These are phyloP conservation scores for Paramisgurnus dabryanus DNA, from an alignment of 2,113 vertebrate genomes.

Conservation along the genomic window DNA sequence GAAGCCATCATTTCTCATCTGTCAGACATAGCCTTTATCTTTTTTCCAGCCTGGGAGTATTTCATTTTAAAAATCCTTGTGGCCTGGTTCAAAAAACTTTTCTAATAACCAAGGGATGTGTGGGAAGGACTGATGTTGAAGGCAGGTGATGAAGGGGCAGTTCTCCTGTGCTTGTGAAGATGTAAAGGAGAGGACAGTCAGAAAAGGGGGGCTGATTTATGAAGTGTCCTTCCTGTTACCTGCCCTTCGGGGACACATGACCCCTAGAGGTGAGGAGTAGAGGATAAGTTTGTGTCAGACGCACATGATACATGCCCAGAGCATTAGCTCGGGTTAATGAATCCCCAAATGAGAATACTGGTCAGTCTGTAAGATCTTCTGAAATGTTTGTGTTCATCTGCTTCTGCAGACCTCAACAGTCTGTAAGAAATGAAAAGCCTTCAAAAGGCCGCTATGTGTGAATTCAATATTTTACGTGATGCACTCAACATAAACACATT, in stretches of 20 bases:
- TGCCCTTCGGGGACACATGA: not conserved
- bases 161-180: slow-evolving; percentile 10
- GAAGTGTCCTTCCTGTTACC: slow-evolving; percentile 12
- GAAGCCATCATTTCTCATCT: too few species aligned
- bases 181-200: not conserved
- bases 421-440: slow-evolving; percentile 28
- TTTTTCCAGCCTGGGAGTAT: too few species aligned
- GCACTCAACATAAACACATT: not conserved
- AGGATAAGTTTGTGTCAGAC: not conserved
- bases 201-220: slow-evolving; percentile 36
- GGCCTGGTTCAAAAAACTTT: slow-evolving; percentile 31
- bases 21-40: too few species aligned
- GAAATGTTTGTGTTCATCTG: slow-evolving; percentile 32
- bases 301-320: not conserved
- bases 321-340: slow-evolving; percentile 11
- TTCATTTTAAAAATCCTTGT: slow-evolving; percentile 11
- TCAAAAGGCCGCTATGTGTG: not conserved
- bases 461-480: slow-evolving; percentile 1
- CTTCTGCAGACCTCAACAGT: slow-evolving; percentile 27
- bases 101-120: slow-evolving; percentile 24
- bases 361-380: slow-evolving; percentile 13
- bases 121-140: slow-evolving; percentile 22
- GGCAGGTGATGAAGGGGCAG: not conserved
- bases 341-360: slow-evolving; percentile 14
- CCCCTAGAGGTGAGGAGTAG: slow-evolving; percentile 7